Evolutionary conservation across 2,113 vertebrate genomes (phyloP).

Genomic region (Heteronetta atricapilla): DNA sequence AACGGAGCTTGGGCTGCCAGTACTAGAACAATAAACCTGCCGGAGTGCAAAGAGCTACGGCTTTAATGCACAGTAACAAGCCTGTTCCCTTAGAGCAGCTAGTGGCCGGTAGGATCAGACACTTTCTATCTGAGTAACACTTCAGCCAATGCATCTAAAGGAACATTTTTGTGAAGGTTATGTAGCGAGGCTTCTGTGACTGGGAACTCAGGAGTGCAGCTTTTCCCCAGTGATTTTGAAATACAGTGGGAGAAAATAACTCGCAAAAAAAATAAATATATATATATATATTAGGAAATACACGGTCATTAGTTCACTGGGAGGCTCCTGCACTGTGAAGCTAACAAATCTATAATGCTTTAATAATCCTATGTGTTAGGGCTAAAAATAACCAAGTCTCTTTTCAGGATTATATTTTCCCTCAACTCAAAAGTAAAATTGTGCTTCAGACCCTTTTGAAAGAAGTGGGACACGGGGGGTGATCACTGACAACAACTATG

Average conservation of each 20-base stretch:
- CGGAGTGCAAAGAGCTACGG: neutral
- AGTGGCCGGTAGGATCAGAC: neutral
- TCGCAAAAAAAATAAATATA: neutral
- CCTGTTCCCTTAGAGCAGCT: slow-evolving; percentile 2
- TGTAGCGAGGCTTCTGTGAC: neutral
- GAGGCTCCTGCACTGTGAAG: neutral
- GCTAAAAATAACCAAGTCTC: slow-evolving; percentile 66
- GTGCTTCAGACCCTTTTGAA: slow-evolving; percentile 75
- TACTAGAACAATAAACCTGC: neutral
- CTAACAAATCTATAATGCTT: slow-evolving; percentile 7
- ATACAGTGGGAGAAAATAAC: slow-evolving; percentile 12
- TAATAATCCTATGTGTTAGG: slow-evolving; percentile 33
- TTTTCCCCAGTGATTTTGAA: neutral
- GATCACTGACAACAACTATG: neutral
- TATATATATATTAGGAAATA: neutral
- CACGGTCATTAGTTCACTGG: neutral
- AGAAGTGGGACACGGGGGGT: neutral
- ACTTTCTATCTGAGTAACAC: neutral
- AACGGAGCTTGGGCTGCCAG: neutral
- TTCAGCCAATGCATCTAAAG: slow-evolving; percentile 28
- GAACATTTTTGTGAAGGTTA: slow-evolving; percentile 19
- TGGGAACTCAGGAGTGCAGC: neutral
- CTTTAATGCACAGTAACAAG: neutral
- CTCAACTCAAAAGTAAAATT: slow-evolving; percentile 64
- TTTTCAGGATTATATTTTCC: slow-evolving; percentile 51